Conservation (phyloP, 2,797 vertebrate genomes). For the Poecilia wingei region DNA sequence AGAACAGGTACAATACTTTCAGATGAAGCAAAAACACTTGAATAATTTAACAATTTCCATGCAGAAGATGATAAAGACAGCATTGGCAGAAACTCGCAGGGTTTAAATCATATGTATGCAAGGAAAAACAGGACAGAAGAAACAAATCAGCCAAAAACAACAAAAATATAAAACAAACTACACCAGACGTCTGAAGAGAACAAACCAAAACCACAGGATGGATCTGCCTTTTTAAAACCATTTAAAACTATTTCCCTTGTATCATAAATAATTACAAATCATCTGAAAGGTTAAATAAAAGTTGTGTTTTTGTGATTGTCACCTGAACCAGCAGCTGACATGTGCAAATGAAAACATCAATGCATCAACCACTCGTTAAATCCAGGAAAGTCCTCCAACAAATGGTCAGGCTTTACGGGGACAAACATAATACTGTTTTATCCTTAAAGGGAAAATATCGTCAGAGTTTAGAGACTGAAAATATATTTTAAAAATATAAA, state of each 20-base stretch:
- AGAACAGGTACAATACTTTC: conserved; percentile 5
- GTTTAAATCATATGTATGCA: conserved; percentile 15
- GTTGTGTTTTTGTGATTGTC: conserved; percentile 47
- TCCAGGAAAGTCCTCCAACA: conserved; percentile 40
- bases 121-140: conserved; percentile 16
- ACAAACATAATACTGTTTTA: conserved; percentile 27
- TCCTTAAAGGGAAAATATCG: conserved; percentile 1
- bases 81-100: conserved; percentile 11
- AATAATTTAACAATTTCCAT: conserved; percentile 14
- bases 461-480: background rate
- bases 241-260: conserved; percentile 14
- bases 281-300: conserved; percentile 58
- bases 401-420: conserved; percentile 19
- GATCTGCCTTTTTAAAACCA: conserved; percentile 18
- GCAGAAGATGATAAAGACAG: conserved; percentile 18
- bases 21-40: conserved; percentile 7
- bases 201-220: conserved; percentile 10
- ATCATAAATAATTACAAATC: conserved; percentile 81
- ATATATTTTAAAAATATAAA: background rate
- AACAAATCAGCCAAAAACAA: conserved; percentile 13
- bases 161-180: background rate
- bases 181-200: background rate
- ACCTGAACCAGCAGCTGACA: conserved; percentile 91
- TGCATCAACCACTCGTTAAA: conserved; percentile 7
- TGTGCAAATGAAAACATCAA: conserved; percentile 73